phyloP scores from a whole-genome alignment of 2,797 vertebrate species.

The Vireo griseus region DNA sequence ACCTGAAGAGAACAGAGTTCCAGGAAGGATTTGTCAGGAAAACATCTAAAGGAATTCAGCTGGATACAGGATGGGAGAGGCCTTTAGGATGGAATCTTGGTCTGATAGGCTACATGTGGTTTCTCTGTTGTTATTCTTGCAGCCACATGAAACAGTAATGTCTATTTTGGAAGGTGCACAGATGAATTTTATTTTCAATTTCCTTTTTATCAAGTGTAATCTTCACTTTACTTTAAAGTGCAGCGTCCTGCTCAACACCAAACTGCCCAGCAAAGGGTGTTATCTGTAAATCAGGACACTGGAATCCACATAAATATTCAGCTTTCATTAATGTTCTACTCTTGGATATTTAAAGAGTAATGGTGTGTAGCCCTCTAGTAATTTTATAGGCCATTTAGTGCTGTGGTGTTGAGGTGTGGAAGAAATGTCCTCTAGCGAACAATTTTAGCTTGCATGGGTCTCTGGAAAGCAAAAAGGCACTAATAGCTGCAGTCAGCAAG shows the following conservation, averaged over 20 bases:
- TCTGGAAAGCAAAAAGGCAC: neutral
- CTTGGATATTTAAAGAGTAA: neutral
- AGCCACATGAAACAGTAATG: neutral
- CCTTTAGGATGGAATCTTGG: neutral
- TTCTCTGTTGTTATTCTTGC: neutral
- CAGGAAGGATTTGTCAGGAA: neutral
- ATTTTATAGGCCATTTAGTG: constrained; percentile 34
- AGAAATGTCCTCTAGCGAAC: neutral
- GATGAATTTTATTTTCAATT: neutral
- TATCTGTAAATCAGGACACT: neutral
- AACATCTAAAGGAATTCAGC: neutral
- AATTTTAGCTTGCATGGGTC: neutral
- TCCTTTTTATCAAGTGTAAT: neutral
- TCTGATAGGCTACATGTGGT: neutral
- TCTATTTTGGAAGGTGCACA: neutral
- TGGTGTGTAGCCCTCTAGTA: neutral
- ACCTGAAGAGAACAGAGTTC: neutral
- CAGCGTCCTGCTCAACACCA: neutral
- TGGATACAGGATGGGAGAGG: neutral
- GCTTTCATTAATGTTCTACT: neutral
- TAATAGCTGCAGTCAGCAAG: neutral
- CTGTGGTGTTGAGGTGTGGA: constrained; percentile 16
- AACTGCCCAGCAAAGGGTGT: neutral
- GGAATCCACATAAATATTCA: neutral
- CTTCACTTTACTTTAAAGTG: neutral